Evolutionary conservation across 2,797 vertebrate genomes (phyloP).

Genomic region (Neoniphon sammara): DNA sequence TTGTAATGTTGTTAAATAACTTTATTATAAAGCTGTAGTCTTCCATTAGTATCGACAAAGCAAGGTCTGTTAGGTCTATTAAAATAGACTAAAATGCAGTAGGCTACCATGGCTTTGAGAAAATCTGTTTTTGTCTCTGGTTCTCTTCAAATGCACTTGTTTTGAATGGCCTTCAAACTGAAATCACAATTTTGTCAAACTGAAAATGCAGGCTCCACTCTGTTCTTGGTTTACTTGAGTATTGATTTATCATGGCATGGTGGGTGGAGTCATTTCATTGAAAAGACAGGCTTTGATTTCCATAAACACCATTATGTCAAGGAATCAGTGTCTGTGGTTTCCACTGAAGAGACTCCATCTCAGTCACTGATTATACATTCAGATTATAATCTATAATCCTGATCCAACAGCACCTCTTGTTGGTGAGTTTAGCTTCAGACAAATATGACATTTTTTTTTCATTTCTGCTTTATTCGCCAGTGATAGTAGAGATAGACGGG

Average conservation of each 20-base stretch:
- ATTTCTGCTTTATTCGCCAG: neutral
- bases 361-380: neutral
- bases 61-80: too few relatives aligned
- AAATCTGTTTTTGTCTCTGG: neutral
- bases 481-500: too few relatives aligned
- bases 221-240: neutral
- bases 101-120: neutral
- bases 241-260: neutral
- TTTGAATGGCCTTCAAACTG: neutral
- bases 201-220: neutral
- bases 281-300: neutral
- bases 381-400: neutral
- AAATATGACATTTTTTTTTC: neutral
- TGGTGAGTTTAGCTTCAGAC: neutral
- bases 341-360: neutral
- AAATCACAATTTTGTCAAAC: neutral
- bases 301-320: neutral
- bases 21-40: too few relatives aligned
- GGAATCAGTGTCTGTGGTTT: neutral
- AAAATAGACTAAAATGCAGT: neutral
- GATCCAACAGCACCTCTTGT: neutral
- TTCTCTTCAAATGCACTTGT: conserved; percentile 7
- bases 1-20: too few relatives aligned
- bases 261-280: neutral
- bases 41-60: too few relatives aligned